Conservation (phyloP, 2,797 vertebrate genomes). For the Hapalemur alaotrensis region DNA sequence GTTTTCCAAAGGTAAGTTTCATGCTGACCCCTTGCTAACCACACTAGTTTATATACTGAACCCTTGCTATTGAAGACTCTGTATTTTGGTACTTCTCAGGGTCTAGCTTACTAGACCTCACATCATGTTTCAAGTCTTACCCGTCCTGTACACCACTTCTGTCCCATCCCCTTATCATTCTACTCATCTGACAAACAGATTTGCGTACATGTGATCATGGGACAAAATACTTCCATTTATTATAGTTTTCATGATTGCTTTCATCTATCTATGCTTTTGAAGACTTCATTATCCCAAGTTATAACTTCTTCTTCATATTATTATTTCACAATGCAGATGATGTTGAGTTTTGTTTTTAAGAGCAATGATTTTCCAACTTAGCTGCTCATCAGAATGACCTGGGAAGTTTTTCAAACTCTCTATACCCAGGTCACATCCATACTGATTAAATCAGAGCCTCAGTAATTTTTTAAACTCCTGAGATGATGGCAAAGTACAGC, state of each 20-base stretch:
- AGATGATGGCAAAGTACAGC: neutral
- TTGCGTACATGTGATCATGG: neutral
- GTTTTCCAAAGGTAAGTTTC: constrained; percentile 1
- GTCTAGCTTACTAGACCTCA: neutral
- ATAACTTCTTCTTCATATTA: neutral
- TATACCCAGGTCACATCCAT: neutral
- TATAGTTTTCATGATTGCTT: neutral
- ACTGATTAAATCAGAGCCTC: neutral
- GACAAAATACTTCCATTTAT: neutral
- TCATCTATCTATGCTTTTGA: neutral
- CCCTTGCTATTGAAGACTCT: neutral
- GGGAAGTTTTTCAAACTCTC: neutral
- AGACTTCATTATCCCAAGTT: neutral
- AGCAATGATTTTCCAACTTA: neutral
- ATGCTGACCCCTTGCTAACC: neutral
- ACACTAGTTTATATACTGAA: neutral
- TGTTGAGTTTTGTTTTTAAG: neutral
- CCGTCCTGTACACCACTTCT: neutral
- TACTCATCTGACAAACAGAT: neutral
- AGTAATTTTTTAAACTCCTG: neutral
- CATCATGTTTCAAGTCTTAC: neutral
- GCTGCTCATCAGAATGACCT: neutral
- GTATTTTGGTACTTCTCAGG: neutral
- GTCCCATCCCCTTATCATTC: neutral
- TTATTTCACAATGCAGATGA: neutral